phyloP scores from a whole-genome alignment of 2,888 invertebrate genomes.

The Oligia latruncula region DNA sequence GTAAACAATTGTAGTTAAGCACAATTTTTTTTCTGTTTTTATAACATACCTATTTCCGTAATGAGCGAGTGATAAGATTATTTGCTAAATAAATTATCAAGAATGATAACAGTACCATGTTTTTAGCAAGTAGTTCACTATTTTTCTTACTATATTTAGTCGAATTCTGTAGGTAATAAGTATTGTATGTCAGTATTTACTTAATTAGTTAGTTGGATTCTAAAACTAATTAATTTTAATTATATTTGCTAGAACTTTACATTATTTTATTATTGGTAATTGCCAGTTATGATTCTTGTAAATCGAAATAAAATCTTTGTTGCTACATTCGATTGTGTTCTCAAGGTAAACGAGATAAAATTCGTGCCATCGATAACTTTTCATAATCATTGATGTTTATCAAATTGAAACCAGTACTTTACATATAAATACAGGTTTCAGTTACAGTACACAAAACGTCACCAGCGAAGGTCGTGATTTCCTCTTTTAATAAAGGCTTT shows the following conservation, averaged over 20 bases:
- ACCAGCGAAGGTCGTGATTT: slow-evolving; percentile 51
- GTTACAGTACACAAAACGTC: slow-evolving; percentile 38
- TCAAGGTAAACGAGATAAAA: slow-evolving; percentile 69
- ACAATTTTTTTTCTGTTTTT: neutral
- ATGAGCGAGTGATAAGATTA: slow-evolving; percentile 35
- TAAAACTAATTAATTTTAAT: neutral
- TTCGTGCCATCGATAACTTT: slow-evolving; percentile 54
- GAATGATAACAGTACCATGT: slow-evolving; percentile 22
- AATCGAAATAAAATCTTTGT: slow-evolving; percentile 36
- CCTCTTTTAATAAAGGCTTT: slow-evolving; percentile 36
- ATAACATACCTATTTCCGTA: slow-evolving; percentile 11
- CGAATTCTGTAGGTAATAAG: neutral
- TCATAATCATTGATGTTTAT: slow-evolving; percentile 54
- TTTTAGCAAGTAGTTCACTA: neutral
- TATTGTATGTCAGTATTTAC: neutral
- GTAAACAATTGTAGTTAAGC: neutral
- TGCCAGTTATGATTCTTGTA: slow-evolving; percentile 5
- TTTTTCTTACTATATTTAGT: neutral
- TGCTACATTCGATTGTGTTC: slow-evolving; percentile 42
- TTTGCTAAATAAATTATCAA: slow-evolving; percentile 27
- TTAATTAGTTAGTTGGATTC: neutral
- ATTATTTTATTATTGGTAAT: neutral
- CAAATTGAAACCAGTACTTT: slow-evolving; percentile 52
- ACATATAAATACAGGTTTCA: slow-evolving; percentile 38
- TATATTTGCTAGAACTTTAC: neutral